Evolutionary conservation across 2,113 vertebrate genomes (phyloP), one percentile per base, ranked within the genome.

Genomic region (Podarcis muralis): DNA sequence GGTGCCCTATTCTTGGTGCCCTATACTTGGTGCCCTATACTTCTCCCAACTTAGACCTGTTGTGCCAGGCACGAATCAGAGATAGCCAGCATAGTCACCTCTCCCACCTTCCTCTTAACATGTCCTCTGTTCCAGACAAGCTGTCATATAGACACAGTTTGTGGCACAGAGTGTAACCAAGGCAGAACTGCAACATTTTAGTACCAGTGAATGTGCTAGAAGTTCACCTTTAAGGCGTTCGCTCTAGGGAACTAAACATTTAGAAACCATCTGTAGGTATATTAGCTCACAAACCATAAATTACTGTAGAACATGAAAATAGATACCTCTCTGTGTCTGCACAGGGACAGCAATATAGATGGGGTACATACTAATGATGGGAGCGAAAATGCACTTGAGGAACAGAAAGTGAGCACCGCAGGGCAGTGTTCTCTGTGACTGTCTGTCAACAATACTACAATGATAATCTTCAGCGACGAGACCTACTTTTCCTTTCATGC

Each of bases 401-500:
- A 91, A 27, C 57, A 81, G 43, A n/a, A 72, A 91, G 88, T 83
- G 18, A 71, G 40, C 84, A 82, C 88, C 15, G 86, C 15, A n/a
- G 85, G 88, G 40, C 57, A 77, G 72, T 69, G 40, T 83, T 83
- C 74, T 88, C 72, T 86, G 79, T 69, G 79, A 48, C 90, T 80
- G 84, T 74, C 57, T 88, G 85, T 92, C 83, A 87, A 74, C 40
- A 85, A 72, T 53, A 85, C 69, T 89, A 72, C 43, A 68, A 74
- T 88, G 88, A 92, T 84, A 71, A 89, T 68, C 71, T 81, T 87
- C 83, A 86, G n/a, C 66, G 32, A 35, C 90, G 87, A 87, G 27
- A 62, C 53, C 87, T 75, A 87, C 43, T 87, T 92, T 93, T 92
- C 84, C 75, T 89, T 90, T 92, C 88, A 91, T 87, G 85, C 30